Evolutionary conservation across 92 coral and sea anemone genomes (phyloP).

Genomic region (Umimayanthus kanabou): DNA sequence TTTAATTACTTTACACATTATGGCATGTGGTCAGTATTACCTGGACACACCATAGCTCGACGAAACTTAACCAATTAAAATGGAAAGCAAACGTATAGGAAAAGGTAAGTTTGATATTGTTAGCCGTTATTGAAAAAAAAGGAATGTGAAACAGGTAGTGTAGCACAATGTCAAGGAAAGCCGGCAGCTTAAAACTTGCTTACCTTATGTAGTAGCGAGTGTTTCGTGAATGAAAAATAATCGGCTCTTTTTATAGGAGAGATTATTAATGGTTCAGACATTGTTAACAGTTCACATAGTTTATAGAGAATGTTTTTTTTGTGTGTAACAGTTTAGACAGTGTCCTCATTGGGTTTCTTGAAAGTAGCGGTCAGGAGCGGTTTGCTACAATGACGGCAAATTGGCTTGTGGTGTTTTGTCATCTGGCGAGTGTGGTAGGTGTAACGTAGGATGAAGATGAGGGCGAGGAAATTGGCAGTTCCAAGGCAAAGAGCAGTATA

Average conservation of each 20-base stretch:
- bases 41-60: not conserved
- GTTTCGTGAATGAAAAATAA: not conserved
- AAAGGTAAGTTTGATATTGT: constrained; percentile 2
- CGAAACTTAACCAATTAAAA: not conserved
- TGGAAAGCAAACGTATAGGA: not conserved
- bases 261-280: not conserved
- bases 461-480: not conserved
- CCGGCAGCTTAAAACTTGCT: not conserved
- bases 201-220: too few relatives aligned
- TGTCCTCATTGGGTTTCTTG: not conserved
- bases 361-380: not conserved
- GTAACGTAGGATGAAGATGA: not conserved
- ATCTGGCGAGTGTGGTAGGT: not conserved
- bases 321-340: not conserved
- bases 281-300: not conserved
- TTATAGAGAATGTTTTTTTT: too few relatives aligned
- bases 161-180: too few relatives aligned
- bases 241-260: not conserved
- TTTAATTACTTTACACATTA: not conserved
- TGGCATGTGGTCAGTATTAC: constrained; percentile 10
- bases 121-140: not conserved
- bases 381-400: constrained; percentile 6
- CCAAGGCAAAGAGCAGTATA: constrained; percentile 1
- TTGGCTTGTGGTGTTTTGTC: not conserved
- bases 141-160: too few relatives aligned